Base-by-base conservation (phyloP, 2,113 vertebrate genomes). In the Nematolebias whitei region DNA sequence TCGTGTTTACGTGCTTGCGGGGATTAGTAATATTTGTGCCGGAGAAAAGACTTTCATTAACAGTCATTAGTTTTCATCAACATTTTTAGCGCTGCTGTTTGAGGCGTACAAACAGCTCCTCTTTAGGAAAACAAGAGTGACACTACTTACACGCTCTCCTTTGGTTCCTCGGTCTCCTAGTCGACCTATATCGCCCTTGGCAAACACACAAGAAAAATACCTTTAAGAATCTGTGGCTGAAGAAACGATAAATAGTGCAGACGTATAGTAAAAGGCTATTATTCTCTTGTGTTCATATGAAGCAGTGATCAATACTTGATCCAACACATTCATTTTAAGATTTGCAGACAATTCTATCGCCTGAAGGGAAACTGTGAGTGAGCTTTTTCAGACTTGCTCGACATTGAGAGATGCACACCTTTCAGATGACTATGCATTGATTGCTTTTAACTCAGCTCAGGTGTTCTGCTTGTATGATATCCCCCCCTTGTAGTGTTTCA, bases 161-260 rank as follows among this genome's bases (percentile, higher is more conserved):
- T 99, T 99, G 69, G 98, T 92, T 35, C 98, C 98, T 93, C 98
- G 91, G 71, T 99, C 98, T 72, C 98, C 98, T 41, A 91, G 67
- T 81, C 91, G 94, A 51, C 98, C 98, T 62, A 91, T 56, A 51
- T 88, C 84, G 80, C 97, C 98, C 98, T 98, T 78, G 43, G 83
- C 86, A 83, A 88, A 10, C 76, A 40, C 71, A 4, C 71, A 18
- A 80, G 66, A 59, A 32, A 61, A 45, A 18, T 16, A 23, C 32
- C 58, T 59, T 78, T 19, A 64, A 59, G 12, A n/a, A 20, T 67
- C 40, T 71, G 18, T 50, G 50, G 12, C 8, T 29, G 19, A 63
- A 19, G 38, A 47, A 14, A 29, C 2, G 11, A 20, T 13, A 20
- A 19, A 45, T 12, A 60, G 32, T 32, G 15, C 4, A 35, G 35